phyloP scores from a whole-genome alignment of 2,888 invertebrate genomes.

The Drosophila seclusa region DNA sequence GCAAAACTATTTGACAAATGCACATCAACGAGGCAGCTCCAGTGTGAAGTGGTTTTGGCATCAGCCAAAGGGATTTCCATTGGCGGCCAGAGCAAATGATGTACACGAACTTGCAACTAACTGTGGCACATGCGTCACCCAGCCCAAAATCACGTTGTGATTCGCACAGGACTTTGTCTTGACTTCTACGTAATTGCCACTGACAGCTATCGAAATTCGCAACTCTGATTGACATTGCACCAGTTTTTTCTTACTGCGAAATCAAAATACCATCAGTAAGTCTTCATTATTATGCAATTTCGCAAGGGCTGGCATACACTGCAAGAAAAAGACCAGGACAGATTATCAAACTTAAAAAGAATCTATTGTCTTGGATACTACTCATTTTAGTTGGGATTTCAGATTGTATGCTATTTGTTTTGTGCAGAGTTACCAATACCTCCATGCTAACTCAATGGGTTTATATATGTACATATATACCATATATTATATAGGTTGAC shows the following conservation, averaged over 20 bases:
- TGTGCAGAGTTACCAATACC: too few species aligned
- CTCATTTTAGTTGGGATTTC: neutral
- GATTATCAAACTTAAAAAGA: neutral
- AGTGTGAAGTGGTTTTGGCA: constrained; percentile 40
- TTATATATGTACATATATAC: too few species aligned
- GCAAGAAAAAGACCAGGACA: too few species aligned
- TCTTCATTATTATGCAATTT: constrained; percentile 10
- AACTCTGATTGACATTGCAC: constrained; percentile 44
- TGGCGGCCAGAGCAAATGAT: constrained; percentile 71
- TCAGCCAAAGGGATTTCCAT: constrained; percentile 61
- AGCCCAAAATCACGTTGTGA: constrained; percentile 46
- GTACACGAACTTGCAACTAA: constrained; percentile 65
- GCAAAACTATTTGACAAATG: constrained; percentile 75
- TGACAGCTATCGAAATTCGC: constrained; percentile 54
- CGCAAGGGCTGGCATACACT: neutral
- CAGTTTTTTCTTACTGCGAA: constrained; percentile 1
- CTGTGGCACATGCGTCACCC: constrained; percentile 53
- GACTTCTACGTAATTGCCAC: constrained; percentile 67
- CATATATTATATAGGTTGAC: neutral
- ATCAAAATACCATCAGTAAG: constrained; percentile 2
- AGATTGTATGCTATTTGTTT: neutral
- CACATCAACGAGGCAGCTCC: constrained; percentile 49
- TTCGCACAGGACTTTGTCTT: constrained; percentile 61
- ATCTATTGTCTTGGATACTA: too few species aligned
- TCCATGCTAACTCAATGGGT: too few species aligned